Conservation (phyloP, 2,888 invertebrate genomes). For the Anaspis maculata region DNA sequence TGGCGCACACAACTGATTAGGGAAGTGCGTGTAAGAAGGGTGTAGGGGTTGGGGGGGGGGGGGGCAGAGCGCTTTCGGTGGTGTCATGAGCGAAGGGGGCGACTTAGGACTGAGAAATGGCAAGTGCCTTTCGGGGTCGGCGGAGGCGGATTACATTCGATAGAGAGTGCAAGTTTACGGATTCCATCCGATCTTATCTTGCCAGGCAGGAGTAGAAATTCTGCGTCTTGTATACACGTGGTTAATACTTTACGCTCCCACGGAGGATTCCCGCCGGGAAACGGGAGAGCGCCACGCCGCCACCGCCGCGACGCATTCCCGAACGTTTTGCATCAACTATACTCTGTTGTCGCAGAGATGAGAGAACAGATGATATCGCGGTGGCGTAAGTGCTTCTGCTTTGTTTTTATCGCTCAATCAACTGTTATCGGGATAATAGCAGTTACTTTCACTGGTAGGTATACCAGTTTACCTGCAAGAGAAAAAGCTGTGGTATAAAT, state of each 20-base stretch:
- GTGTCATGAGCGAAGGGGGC: conserved; percentile 8
- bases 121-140: conserved; percentile 35
- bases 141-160: conserved; percentile 33
- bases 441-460: no score
- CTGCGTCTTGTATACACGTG: conserved; percentile 36
- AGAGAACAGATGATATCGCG: no score
- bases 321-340: no score
- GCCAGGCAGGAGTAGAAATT: conserved; percentile 23
- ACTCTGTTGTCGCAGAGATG: no score
- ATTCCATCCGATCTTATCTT: conserved; percentile 28
- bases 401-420: no score
- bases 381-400: no score
- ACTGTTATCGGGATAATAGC: no score
- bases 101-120: conserved; percentile 33
- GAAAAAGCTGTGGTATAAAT: no score
- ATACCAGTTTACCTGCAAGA: no score
- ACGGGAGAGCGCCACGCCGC: no score
- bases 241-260: conserved; percentile 39
- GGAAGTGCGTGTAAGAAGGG: background rate
- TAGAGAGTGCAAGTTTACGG: conserved; percentile 36
- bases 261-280: no score
- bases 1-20: conserved; percentile 13
- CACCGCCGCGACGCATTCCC: no score
- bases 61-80: background rate
- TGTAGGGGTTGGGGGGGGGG: background rate